Evolutionary conservation across 1,140 invertebrate species (phyloP).

Genomic region (Armadillidium nasatum): DNA sequence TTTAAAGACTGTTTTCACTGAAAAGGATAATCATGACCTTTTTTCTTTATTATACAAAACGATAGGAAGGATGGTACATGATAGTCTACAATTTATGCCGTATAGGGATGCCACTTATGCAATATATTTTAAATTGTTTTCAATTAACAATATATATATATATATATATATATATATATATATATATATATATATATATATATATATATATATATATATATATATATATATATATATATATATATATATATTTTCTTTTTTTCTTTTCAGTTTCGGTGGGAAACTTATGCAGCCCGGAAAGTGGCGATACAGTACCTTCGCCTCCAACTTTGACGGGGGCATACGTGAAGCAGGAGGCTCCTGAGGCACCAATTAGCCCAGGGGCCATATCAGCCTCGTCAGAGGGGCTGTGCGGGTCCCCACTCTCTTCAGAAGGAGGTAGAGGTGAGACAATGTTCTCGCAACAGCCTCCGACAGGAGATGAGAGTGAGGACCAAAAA

Average conservation of each 20-base stretch:
- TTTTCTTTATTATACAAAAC: neutral
- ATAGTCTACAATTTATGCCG: no score
- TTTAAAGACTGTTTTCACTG: neutral
- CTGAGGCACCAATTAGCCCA: neutral
- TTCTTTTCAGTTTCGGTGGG: neutral
- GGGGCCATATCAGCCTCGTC: neutral
- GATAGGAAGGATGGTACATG: neutral
- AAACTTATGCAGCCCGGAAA: neutral
- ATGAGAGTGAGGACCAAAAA: constrained; percentile 24
- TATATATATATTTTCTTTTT: neutral
- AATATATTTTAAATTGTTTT: no score
- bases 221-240: neutral
- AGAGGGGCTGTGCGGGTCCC: constrained; percentile 2
- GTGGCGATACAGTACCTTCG: constrained; percentile 4
- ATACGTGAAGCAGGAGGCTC: constrained; percentile 1
- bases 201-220: neutral
- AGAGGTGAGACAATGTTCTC: neutral
- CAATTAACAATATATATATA: no score
- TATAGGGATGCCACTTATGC: no score
- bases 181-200: neutral
- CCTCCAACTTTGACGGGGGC: neutral
- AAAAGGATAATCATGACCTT: neutral
- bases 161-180: neutral
- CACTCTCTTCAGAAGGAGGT: neutral
- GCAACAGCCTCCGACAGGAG: neutral